Conservation (phyloP, 2,888 invertebrate genomes). For the Dasysyrphus albostriatus region DNA sequence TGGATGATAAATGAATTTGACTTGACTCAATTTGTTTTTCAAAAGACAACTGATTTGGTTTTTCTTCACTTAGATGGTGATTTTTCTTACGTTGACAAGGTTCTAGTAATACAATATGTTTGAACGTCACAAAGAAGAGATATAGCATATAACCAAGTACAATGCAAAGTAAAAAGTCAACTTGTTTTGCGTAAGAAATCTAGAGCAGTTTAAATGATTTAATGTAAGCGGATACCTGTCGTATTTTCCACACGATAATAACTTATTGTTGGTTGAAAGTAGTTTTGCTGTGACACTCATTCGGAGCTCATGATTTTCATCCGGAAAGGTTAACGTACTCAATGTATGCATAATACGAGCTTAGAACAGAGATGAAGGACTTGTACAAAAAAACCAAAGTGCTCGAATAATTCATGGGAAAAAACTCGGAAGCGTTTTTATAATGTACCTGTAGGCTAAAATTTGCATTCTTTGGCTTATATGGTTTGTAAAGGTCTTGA, state of each 20-base stretch:
- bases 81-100: slow-evolving; percentile 45
- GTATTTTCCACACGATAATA: slow-evolving; percentile 26
- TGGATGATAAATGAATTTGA: slow-evolving; percentile 35
- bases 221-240: slow-evolving; percentile 68
- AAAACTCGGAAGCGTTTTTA: background rate
- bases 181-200: slow-evolving; percentile 37
- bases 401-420: background rate
- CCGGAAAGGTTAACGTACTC: slow-evolving; percentile 59
- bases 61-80: slow-evolving; percentile 36
- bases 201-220: slow-evolving; percentile 29
- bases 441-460: background rate
- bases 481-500: background rate
- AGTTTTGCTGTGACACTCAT: slow-evolving; percentile 31
- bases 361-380: slow-evolving; percentile 11
- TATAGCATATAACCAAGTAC: background rate
- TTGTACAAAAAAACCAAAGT: slow-evolving; percentile 33
- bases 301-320: slow-evolving; percentile 40
- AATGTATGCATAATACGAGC: slow-evolving; percentile 12
- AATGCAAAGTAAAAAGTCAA: slow-evolving; percentile 4
- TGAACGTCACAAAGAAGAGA: background rate
- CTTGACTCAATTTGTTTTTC: slow-evolving; percentile 43
- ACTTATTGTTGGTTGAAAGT: slow-evolving; percentile 32
- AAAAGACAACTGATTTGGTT: slow-evolving; percentile 36
- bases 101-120: slow-evolving; percentile 39
- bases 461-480: background rate